Evolutionary conservation across 2,888 invertebrate species (phyloP).

Genomic region (Sesamia inferens): DNA sequence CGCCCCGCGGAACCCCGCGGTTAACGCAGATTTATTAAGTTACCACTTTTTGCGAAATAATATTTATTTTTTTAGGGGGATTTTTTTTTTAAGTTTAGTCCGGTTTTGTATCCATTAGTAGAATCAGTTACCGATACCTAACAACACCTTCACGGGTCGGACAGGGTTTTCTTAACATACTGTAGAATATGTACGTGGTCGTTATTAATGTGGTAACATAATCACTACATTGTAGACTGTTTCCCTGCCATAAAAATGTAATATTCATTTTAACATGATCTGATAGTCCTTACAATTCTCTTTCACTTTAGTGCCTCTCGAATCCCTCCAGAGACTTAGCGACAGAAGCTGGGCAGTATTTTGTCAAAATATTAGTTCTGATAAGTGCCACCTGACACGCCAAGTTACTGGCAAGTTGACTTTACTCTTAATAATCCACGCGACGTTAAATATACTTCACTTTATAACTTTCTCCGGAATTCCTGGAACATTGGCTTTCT

Average conservation of each 20-base stretch:
- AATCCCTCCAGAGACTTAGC: constrained; percentile 8
- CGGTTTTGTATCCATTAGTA: too few species aligned
- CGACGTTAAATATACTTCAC: constrained; percentile 44
- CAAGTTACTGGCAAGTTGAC: constrained; percentile 48
- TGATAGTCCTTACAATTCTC: constrained; percentile 16
- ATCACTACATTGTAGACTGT: background rate
- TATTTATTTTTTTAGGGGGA: too few species aligned
- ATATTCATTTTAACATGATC: constrained; percentile 16
- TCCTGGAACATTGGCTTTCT: constrained; percentile 23
- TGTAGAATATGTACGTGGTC: too few species aligned
- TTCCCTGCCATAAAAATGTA: constrained; percentile 1
- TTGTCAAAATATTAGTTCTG: constrained; percentile 56
- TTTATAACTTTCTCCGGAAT: constrained; percentile 39
- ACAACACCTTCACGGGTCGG: too few species aligned
- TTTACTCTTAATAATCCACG: constrained; percentile 38
- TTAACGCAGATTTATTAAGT: too few species aligned
- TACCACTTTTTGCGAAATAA: too few species aligned
- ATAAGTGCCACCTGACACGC: constrained; percentile 41
- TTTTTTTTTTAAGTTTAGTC: too few species aligned
- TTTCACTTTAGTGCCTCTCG: constrained; percentile 21
- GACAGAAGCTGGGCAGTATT: constrained; percentile 36
- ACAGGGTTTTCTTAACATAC: too few species aligned
- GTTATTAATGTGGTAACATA: too few species aligned
- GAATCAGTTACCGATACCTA: too few species aligned
- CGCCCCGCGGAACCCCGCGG: too few species aligned